Percentiles rank a stretch among this genome's conserved stretches.
Evolutionary conservation across 37 sponge, comb jelly and placozoan genomes (phyloP).

Genomic region (Diacarnus erythraeanus): DNA sequence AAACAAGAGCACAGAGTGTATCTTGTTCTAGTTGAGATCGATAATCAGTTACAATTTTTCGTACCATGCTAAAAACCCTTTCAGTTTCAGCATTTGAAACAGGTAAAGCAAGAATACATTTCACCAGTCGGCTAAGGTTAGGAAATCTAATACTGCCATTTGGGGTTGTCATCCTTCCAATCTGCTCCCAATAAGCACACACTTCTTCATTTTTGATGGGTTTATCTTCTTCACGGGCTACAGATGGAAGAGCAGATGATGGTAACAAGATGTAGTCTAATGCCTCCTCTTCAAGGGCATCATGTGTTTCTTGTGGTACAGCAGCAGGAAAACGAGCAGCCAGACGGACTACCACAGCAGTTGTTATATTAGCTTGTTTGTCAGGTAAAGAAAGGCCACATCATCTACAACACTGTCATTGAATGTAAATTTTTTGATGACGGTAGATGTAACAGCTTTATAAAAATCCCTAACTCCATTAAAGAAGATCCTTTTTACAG

Average conservation of each 20-base stretch:
- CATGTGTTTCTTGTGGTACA: not conserved
- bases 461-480: not conserved
- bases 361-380: not conserved
- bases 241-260: not conserved
- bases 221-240: not conserved
- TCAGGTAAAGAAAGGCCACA: not conserved
- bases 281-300: slow-evolving; percentile 2
- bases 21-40: slow-evolving; percentile 23
- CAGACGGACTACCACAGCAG: not conserved
- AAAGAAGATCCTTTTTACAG: not conserved
- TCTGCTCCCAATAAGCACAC: not conserved
- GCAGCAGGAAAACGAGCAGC: slow-evolving; percentile 7
- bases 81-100: slow-evolving; percentile 25
- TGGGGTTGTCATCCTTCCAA: not conserved
- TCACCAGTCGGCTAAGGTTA: not conserved
- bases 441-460: not conserved
- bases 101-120: slow-evolving; percentile 10
- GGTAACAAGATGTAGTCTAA: slow-evolving; percentile 1
- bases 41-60: slow-evolving; percentile 39
- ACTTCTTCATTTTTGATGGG: not conserved
- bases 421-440: slow-evolving; percentile 6
- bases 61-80: slow-evolving; percentile 15
- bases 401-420: not conserved
- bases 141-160: not conserved
- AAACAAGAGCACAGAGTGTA: slow-evolving; percentile 28